Conservation (phyloP, 2,797 vertebrate genomes). For the Pygocentrus nattereri region DNA sequence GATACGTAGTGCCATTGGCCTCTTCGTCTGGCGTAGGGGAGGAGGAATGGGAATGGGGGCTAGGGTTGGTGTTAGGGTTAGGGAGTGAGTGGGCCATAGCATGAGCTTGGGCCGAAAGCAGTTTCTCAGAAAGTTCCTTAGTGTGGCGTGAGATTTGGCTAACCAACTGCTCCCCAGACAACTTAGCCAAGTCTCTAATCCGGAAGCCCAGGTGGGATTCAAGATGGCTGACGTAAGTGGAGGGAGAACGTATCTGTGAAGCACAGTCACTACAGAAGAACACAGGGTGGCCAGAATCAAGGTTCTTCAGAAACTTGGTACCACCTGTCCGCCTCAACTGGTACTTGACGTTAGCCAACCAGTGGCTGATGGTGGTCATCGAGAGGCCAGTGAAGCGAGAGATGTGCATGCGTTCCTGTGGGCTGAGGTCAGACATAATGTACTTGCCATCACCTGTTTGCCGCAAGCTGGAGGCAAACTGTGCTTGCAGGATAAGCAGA, state of each 20-base stretch:
- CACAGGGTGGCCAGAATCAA: constrained; percentile 98
- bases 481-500: constrained; percentile 97
- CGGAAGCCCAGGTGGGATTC: constrained; percentile 98
- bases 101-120: constrained; percentile 83
- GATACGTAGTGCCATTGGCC: constrained; percentile 86
- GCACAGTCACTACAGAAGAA: constrained; percentile 99
- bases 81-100: constrained; percentile 77
- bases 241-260: constrained; percentile 98
- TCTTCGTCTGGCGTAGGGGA: constrained; percentile 91
- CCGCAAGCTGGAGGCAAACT: constrained; percentile 96
- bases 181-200: constrained; percentile 94
- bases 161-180: constrained; percentile 93
- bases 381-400: constrained; percentile 98
- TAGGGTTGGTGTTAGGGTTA: constrained; percentile 67
- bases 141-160: constrained; percentile 91
- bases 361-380: constrained; percentile 99
- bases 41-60: constrained; percentile 74
- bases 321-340: constrained; percentile 98
- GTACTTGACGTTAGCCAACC: constrained; percentile 99
- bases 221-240: constrained; percentile 97
- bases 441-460: constrained; percentile 97
- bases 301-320: constrained; percentile 99
- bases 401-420: constrained; percentile 99
- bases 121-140: constrained; percentile 95
- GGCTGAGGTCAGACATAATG: constrained; percentile 98